These are phyloP conservation scores for Dreissena rostriformis DNA, from an alignment of 1,140 invertebrate species.

Conservation along the genomic window DNA sequence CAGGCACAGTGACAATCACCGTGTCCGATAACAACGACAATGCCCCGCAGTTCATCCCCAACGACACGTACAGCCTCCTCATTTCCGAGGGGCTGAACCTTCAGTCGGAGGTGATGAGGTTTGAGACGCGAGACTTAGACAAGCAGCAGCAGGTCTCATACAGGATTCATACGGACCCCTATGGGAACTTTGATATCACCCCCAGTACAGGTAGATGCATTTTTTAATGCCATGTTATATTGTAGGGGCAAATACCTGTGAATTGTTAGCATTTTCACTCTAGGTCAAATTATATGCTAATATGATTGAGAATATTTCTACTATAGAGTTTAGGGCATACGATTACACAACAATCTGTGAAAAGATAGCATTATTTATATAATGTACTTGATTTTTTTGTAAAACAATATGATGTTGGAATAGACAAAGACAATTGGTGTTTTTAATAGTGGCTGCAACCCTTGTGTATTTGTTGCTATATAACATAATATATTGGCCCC, in stretches of 20 bases:
- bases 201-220: conserved; percentile 52
- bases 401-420: too few relatives aligned
- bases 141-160: conserved; percentile 63
- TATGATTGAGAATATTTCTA: too few relatives aligned
- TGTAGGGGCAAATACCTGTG: too few relatives aligned
- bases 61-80: conserved; percentile 55
- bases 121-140: conserved; percentile 65
- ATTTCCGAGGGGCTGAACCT: conserved; percentile 64
- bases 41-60: conserved; percentile 65
- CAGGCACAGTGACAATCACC: conserved; percentile 64
- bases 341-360: too few relatives aligned
- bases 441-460: too few relatives aligned
- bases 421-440: too few relatives aligned
- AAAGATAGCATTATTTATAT: too few relatives aligned
- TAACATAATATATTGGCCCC: neutral
- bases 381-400: too few relatives aligned
- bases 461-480: neutral
- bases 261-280: too few relatives aligned
- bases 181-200: conserved; percentile 54
- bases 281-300: too few relatives aligned
- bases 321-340: too few relatives aligned
- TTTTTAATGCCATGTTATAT: neutral
- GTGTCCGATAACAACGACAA: conserved; percentile 72
- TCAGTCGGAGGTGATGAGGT: conserved; percentile 61
- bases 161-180: conserved; percentile 40